These are phyloP conservation scores for Psittacula derbiana DNA, from an alignment of 2,797 vertebrate species.

Conservation along the genomic window DNA sequence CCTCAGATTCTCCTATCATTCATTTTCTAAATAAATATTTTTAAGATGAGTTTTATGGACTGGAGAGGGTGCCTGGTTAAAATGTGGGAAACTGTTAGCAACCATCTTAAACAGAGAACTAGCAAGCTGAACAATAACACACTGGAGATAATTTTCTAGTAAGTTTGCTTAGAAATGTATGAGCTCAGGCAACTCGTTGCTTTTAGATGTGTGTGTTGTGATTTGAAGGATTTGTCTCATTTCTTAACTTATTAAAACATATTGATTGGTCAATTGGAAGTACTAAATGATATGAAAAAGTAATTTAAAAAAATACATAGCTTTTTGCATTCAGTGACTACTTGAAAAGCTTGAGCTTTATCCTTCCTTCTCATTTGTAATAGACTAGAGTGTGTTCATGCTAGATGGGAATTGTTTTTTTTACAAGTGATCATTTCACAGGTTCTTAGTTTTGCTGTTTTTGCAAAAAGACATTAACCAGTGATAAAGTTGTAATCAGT, in stretches of 20 bases:
- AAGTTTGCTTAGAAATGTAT: not conserved
- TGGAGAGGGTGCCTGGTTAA: not conserved
- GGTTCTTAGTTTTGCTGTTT: not conserved
- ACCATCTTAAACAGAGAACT: fast-evolving
- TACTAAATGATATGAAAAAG: not conserved
- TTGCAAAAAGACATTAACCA: not conserved
- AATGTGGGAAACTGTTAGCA: not conserved
- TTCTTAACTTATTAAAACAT: not conserved
- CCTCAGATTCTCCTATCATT: not conserved
- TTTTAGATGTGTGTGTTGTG: not conserved
- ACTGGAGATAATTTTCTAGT: not conserved
- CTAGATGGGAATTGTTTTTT: not conserved
- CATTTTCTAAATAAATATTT: not conserved
- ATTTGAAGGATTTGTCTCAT: not conserved
- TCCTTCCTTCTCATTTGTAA: not conserved
- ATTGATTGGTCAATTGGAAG: not conserved
- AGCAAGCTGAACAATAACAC: not conserved
- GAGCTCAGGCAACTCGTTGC: not conserved
- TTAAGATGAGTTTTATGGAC: not conserved
- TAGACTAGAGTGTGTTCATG: not conserved
- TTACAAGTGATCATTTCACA: constrained; percentile 13
- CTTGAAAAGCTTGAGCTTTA: not conserved
- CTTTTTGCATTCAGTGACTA: not conserved
- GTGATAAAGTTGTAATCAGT: constrained; percentile 5
- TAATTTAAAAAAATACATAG: not conserved